phyloP scores from a whole-genome alignment of 1,140 invertebrate species.

The Drosophila pachea region DNA sequence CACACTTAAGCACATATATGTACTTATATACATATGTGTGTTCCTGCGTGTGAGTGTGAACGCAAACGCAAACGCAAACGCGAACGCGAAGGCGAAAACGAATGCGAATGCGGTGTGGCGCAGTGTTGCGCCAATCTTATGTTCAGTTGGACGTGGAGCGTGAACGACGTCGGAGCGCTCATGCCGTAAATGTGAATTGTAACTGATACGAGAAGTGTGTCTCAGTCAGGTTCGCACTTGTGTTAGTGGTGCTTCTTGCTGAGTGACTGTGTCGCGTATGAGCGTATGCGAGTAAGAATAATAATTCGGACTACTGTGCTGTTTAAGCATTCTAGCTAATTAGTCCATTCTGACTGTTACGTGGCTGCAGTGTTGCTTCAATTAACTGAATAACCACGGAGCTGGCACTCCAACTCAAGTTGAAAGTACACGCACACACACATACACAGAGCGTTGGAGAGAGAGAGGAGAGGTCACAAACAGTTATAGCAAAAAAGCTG shows the following conservation, averaged over 20 bases:
- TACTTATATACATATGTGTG: constrained; percentile 1
- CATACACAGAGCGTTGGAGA: neutral
- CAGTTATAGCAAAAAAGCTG: neutral
- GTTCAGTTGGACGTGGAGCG: constrained; percentile 53
- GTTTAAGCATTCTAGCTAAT: constrained; percentile 53
- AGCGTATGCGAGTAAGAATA: constrained; percentile 30
- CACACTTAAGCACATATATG: constrained; percentile 1
- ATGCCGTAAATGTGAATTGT: constrained; percentile 22
- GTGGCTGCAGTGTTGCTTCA: constrained; percentile 33
- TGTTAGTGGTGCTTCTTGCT: constrained; percentile 20
- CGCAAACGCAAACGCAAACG: no score
- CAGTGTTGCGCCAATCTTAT: constrained; percentile 45
- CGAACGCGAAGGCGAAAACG: neutral
- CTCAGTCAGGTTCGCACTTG: constrained; percentile 43
- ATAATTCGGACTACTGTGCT: constrained; percentile 26
- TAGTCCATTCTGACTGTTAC: constrained; percentile 29
- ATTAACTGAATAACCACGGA: constrained; percentile 20
- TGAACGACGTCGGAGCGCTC: constrained; percentile 49
- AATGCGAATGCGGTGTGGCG: constrained; percentile 27
- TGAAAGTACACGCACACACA: constrained; percentile 6
- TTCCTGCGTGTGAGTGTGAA: neutral
- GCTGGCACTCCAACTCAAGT: constrained; percentile 11
- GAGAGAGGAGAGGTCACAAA: neutral
- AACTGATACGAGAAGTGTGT: constrained; percentile 49
- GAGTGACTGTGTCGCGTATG: neutral